A percentile compares a stretch with the other conserved stretches of the same genome.
Evolutionary conservation across 2,888 invertebrate genomes (phyloP).

Genomic region (Apamea monoglypha): DNA sequence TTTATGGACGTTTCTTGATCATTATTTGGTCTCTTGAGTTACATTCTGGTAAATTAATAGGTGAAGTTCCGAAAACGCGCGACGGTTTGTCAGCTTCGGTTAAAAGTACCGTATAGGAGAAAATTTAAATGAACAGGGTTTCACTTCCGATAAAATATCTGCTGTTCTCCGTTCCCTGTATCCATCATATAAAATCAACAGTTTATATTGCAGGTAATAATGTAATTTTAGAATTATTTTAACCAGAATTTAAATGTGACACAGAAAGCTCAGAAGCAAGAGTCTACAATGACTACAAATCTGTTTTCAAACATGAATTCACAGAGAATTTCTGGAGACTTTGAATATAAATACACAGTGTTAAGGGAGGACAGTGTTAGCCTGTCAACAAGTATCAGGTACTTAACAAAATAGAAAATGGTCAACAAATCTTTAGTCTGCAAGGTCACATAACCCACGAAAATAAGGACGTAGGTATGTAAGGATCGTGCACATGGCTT

Average conservation of each 20-base stretch:
- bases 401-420: no score
- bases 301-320: conserved; percentile 7
- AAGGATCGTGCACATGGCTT: no score
- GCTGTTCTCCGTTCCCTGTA: background rate
- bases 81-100: background rate
- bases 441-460: no score
- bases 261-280: background rate
- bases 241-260: background rate
- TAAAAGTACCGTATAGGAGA: background rate
- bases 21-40: background rate
- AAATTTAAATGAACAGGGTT: background rate
- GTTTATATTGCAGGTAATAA: background rate
- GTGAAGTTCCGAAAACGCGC: background rate
- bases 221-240: background rate
- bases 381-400: no score
- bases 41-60: background rate
- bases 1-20: background rate
- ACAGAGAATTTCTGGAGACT: background rate
- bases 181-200: background rate
- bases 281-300: conserved; percentile 7
- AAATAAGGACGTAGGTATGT: no score
- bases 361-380: background rate
- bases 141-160: background rate
- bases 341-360: conserved; percentile 6
- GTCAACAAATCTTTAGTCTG: no score